phyloP scores from a whole-genome alignment of 1,140 invertebrate genomes.

The Nymphalis io region DNA sequence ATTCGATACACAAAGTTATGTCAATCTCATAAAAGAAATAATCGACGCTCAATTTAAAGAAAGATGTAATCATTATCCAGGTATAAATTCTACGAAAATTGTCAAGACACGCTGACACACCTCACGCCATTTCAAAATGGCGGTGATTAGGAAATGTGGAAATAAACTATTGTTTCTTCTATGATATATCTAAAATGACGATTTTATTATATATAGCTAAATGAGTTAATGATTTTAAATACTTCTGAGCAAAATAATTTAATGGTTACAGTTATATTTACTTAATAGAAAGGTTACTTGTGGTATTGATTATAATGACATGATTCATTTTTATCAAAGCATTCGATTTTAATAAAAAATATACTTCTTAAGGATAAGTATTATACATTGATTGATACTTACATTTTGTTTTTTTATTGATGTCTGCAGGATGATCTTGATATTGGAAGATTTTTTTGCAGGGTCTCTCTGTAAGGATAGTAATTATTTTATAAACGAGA shows the following conservation, averaged over 20 bases:
- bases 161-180: background rate
- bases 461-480: conserved; percentile 59
- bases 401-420: conserved; percentile 52
- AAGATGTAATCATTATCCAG: too few relatives aligned
- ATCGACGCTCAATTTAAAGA: too few relatives aligned
- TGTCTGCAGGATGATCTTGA: conserved; percentile 56
- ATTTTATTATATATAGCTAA: too few relatives aligned
- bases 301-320: too few relatives aligned
- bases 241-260: too few relatives aligned
- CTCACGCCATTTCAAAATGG: background rate
- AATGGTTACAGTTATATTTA: too few relatives aligned
- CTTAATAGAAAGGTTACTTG: too few relatives aligned
- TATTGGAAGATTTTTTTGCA: conserved; percentile 61
- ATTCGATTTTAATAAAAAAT: background rate
- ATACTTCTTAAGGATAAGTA: background rate
- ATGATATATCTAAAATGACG: too few relatives aligned
- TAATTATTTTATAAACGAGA: background rate
- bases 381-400: conserved; percentile 42
- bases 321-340: background rate
- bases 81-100: too few relatives aligned
- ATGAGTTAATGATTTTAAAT: too few relatives aligned
- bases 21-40: too few relatives aligned
- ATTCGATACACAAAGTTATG: too few relatives aligned
- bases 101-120: background rate
- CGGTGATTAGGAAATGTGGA: background rate